Evolutionary conservation across 37 sponge, comb jelly and placozoan species (phyloP), one percentile per base, ranked within the genome.

Genomic region (Haliclona indistincta): DNA sequence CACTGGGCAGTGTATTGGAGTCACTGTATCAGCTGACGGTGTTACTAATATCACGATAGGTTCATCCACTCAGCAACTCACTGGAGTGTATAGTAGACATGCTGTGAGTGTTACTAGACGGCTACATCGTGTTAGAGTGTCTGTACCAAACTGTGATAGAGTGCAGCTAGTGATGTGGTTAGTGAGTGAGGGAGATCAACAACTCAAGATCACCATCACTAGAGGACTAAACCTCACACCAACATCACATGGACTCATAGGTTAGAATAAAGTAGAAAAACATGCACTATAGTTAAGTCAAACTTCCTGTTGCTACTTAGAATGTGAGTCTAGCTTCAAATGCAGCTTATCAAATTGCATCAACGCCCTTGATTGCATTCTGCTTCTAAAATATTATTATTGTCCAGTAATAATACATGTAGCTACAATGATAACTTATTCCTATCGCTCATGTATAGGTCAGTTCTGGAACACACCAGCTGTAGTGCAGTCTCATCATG

Each of bases 81-180:
- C 58, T 4, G 29, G 39, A 1, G 41, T 38, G 22, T 84, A 76
- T 41, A 17, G 64, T 15, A 10, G n/a, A 1, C 13, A 44, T 64
- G 85, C 77, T 2, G 43, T 81, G 4, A 63, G n/a, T 34, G 72
- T 76, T 22, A 26, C 77, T 26, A 41, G 1, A 1, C 38, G 68
- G 33, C 29, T 35, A 4, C 38, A 61, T 39, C 54, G 49, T 4
- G 71, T 68, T 7, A 33, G 77, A 19, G 54, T 84, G 29, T 68
- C 67, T 49, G 85, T 84, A 15, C 85, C 85, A 5, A 84, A 84
- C 33, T 84, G 85, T 43, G 75, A 74, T 53, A n/a, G 32, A 0
- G 52, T 43, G 13, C 6, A 20, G n/a, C 34, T 84, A 42, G 77
- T 70, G 26, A 76, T 84, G 72, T 67, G 45, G 36, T 38, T 69